A percentile compares a stretch with the other conserved stretches of the same genome.
These are phyloP conservation scores for Plodia interpunctella DNA, from an alignment of 1,140 invertebrate genomes.

Conservation along the genomic window DNA sequence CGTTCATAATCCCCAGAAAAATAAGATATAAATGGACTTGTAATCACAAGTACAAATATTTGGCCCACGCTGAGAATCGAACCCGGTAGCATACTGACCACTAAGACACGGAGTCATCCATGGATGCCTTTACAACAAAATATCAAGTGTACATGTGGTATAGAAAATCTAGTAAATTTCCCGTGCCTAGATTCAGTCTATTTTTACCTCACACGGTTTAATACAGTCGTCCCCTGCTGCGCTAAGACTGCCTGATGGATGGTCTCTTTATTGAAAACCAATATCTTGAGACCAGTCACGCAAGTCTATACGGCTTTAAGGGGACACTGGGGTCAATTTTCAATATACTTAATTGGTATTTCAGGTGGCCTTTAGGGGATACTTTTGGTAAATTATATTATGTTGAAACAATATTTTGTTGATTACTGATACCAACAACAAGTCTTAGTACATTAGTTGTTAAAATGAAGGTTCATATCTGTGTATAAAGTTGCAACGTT, in stretches of 20 bases:
- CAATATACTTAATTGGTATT: constrained; percentile 1
- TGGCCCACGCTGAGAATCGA: no score
- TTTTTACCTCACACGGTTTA: constrained; percentile 26
- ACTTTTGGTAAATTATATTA: constrained; percentile 1
- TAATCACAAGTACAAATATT: no score
- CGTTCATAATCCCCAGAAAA: no score
- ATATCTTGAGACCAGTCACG: constrained; percentile 58
- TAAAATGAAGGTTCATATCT: no score
- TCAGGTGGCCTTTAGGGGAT: neutral
- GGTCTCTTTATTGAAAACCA: constrained; percentile 70
- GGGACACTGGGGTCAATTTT: neutral
- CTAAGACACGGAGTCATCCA: no score
- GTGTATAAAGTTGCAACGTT: no score
- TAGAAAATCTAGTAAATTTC: constrained; percentile 1
- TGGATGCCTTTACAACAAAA: no score
- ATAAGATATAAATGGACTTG: no score
- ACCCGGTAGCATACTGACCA: no score
- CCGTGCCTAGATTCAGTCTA: constrained; percentile 9
- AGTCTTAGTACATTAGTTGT: no score
- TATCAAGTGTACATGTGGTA: neutral
- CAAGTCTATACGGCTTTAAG: constrained; percentile 39
- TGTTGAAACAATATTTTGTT: neutral
- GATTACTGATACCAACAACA: no score
- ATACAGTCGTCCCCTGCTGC: constrained; percentile 68
- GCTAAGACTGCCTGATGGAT: constrained; percentile 67